Conservation (phyloP, 2,888 invertebrate genomes). For the Drosophila cracens region DNA sequence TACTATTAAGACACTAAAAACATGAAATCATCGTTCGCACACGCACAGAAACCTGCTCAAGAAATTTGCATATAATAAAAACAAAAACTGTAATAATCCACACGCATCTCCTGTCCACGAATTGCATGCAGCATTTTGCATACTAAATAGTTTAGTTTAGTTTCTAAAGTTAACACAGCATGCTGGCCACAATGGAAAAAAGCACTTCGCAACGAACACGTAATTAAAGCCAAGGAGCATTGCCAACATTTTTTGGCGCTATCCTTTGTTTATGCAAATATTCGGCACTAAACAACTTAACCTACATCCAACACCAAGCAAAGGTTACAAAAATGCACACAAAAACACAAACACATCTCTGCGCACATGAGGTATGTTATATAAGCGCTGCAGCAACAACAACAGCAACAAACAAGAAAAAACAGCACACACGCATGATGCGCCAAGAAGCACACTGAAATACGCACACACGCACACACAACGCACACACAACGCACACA, state of each 20-base stretch:
- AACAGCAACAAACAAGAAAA: not conserved
- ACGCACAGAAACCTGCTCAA: not conserved
- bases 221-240: constrained; percentile 64
- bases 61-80: constrained; percentile 66
- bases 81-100: constrained; percentile 35
- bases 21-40: not conserved
- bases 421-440: constrained; percentile 8
- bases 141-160: constrained; percentile 63
- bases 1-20: constrained; percentile 56
- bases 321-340: constrained; percentile 14
- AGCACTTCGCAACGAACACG: constrained; percentile 21
- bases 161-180: constrained; percentile 63
- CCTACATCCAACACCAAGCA: constrained; percentile 50
- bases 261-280: constrained; percentile 73
- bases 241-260: constrained; percentile 59
- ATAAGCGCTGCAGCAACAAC: constrained; percentile 32
- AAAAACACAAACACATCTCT: constrained; percentile 20
- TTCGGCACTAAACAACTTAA: constrained; percentile 69
- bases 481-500: constrained; percentile 9
- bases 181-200: constrained; percentile 27
- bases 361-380: constrained; percentile 35
- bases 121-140: constrained; percentile 69
- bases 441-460: not conserved
- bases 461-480: not conserved
- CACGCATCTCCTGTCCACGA: not conserved